Evolutionary conservation across 2,113 vertebrate genomes (phyloP).

Genomic region (human (Homo sapiens)): GRCh38 chr2:170587501-170588000

Average conservation of each 20-base stretch:
- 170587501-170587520: not conserved
- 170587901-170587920: not conserved
- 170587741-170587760: no score
- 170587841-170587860: not conserved
- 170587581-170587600: not conserved
- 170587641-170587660: not conserved
- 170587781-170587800: not conserved
- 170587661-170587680: not conserved
- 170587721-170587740: not conserved
- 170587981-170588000: not conserved
- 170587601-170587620: not conserved
- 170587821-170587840: not conserved
- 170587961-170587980: not conserved
- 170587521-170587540: not conserved
- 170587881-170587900: not conserved
- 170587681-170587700: not conserved
- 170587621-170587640: not conserved
- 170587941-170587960: not conserved
- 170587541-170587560: not conserved
- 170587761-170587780: not conserved
- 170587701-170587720: not conserved
- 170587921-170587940: not conserved
- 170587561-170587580: not conserved
- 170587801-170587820: not conserved
- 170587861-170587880: not conserved